phyloP scores from a whole-genome alignment of 2,888 invertebrate genomes.

The Zaprionus lineosus region DNA sequence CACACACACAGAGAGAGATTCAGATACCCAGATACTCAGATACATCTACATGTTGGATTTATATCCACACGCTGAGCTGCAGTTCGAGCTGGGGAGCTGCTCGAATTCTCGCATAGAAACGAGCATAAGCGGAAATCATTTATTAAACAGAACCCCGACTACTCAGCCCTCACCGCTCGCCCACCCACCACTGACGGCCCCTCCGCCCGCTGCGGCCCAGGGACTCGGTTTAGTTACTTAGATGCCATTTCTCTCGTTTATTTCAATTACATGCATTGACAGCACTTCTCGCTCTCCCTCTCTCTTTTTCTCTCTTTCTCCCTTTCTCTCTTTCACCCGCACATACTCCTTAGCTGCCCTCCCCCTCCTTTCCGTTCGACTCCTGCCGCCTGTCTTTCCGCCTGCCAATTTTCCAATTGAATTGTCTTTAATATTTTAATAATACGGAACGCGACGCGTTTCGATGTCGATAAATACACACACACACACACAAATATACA shows the following conservation, averaged over 20 bases:
- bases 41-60: conserved; percentile 19
- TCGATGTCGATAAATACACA: conserved; percentile 9
- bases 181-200: neutral
- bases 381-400: conserved; percentile 36
- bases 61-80: conserved; percentile 43
- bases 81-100: conserved; percentile 34
- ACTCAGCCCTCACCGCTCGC: neutral
- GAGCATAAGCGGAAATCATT: conserved; percentile 67
- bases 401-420: conserved; percentile 78
- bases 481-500: no score
- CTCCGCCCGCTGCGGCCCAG: neutral
- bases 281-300: conserved; percentile 12
- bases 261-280: conserved; percentile 68
- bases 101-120: conserved; percentile 36
- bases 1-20: neutral
- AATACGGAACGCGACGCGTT: conserved; percentile 51
- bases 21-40: conserved; percentile 22
- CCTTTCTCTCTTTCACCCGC: neutral
- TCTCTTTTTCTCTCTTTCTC: neutral
- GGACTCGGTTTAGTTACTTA: neutral
- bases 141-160: conserved; percentile 60
- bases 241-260: conserved; percentile 57
- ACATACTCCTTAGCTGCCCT: neutral
- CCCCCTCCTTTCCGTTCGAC: conserved; percentile 4
- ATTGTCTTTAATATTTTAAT: conserved; percentile 77